These are phyloP conservation scores for Drosophila repleta DNA, from an alignment of 1,140 invertebrate species.

Conservation along the genomic window DNA sequence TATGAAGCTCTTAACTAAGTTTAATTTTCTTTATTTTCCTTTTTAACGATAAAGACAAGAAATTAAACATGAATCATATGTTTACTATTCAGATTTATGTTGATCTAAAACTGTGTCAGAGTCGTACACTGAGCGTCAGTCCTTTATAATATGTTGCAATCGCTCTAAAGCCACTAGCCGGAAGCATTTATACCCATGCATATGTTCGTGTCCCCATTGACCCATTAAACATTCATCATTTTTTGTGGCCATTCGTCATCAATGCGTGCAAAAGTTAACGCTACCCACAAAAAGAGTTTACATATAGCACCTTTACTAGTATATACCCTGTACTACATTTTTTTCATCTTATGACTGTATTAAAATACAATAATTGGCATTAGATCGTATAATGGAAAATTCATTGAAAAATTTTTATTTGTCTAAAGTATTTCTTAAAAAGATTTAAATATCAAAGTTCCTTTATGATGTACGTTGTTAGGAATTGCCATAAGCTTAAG, in stretches of 20 bases:
- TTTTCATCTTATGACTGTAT: too few relatives aligned
- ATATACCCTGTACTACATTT: conserved; percentile 2
- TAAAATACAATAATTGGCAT: too few relatives aligned
- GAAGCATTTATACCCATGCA: conserved; percentile 48
- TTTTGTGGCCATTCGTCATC: conserved; percentile 73
- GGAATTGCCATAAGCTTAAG: too few relatives aligned
- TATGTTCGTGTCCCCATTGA: conserved; percentile 67
- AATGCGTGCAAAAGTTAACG: conserved; percentile 72
- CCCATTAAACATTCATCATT: conserved; percentile 80
- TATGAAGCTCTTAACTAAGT: too few relatives aligned
- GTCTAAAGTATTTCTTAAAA: too few relatives aligned
- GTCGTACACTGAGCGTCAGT: conserved; percentile 2
- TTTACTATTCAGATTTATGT: conserved; percentile 27
- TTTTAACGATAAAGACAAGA: background rate
- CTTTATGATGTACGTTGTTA: too few relatives aligned
- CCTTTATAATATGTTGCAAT: conserved; percentile 21
- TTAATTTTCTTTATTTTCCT: background rate
- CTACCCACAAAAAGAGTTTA: conserved; percentile 19
- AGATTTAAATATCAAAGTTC: too few relatives aligned
- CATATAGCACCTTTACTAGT: background rate
- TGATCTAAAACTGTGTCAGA: conserved; percentile 11
- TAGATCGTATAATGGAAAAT: too few relatives aligned
- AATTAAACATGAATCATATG: conserved; percentile 33
- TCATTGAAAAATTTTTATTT: too few relatives aligned
- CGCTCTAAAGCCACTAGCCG: conserved; percentile 14